phyloP scores from a whole-genome alignment of 2,797 vertebrate genomes.

The Lepilemur ruficaudatus region DNA sequence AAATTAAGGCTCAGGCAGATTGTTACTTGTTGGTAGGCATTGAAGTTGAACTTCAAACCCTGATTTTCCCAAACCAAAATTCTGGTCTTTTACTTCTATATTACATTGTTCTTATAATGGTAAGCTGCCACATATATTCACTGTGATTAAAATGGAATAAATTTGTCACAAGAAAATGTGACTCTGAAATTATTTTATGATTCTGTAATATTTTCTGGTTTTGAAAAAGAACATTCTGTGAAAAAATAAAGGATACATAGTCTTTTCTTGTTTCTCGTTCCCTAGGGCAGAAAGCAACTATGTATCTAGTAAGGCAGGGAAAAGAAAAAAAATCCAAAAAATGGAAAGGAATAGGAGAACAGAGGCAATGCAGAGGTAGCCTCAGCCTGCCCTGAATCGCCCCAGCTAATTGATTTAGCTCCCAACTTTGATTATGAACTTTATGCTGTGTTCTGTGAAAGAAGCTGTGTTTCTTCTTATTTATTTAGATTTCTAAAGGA shows the following conservation, averaged over 20 bases:
- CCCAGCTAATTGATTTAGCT: conserved; percentile 49
- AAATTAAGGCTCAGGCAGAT: not conserved
- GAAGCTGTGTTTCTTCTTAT: conserved; percentile 27
- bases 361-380: not conserved
- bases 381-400: conserved; percentile 24
- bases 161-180: not conserved
- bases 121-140: not conserved
- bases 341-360: not conserved
- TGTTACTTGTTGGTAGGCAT: not conserved
- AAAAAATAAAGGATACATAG: conserved; percentile 52
- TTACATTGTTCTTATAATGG: not conserved
- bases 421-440: conserved; percentile 64
- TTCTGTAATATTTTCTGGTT: conserved; percentile 42
- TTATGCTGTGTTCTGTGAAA: conserved; percentile 52
- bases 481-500: conserved; percentile 52
- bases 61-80: not conserved
- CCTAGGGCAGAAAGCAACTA: not conserved
- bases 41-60: not conserved
- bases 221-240: conserved; percentile 54
- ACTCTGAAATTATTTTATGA: conserved; percentile 23
- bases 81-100: not conserved
- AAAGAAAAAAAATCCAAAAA: not conserved
- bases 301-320: not conserved
- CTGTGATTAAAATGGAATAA: not conserved
- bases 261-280: not conserved